phyloP scores from a whole-genome alignment of 2,888 invertebrate genomes.

The Zhengitettix transpicula region DNA sequence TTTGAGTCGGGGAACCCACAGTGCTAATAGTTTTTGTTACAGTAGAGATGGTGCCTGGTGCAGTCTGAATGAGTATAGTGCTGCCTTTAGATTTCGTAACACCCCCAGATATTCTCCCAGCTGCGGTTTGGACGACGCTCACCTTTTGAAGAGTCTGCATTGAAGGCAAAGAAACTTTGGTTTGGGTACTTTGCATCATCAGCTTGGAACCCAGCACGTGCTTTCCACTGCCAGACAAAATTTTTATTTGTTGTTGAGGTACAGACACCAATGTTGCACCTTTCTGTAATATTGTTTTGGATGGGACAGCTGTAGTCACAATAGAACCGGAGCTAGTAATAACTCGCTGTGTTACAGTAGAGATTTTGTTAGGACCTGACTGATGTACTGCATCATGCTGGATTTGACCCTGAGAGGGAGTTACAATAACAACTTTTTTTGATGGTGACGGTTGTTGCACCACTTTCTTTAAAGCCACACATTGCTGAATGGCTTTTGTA shows the following conservation, averaged over 20 bases:
- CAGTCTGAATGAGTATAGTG: constrained; percentile 8
- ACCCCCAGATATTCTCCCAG: constrained; percentile 2
- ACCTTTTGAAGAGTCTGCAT: constrained; percentile 1
- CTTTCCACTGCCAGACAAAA: constrained; percentile 21
- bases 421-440: constrained; percentile 24
- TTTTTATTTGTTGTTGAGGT: constrained; percentile 25
- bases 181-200: constrained; percentile 8
- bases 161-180: constrained; percentile 8
- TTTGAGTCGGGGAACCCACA: not conserved
- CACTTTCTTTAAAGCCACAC: constrained; percentile 19
- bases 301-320: constrained; percentile 4
- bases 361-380: constrained; percentile 18
- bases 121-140: not conserved
- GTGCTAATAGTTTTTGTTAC: not conserved
- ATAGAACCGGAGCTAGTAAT: constrained; percentile 6
- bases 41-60: constrained; percentile 3
- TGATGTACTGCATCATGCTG: constrained; percentile 27
- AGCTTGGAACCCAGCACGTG: constrained; percentile 5
- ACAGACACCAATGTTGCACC: constrained; percentile 24
- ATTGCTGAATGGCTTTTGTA: constrained; percentile 19
- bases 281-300: constrained; percentile 12
- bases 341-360: constrained; percentile 3
- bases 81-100: constrained; percentile 3
- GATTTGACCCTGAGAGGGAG: constrained; percentile 16
- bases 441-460: constrained; percentile 18